These are phyloP conservation scores for Propsilocerus akamusi DNA, from an alignment of 1,140 invertebrate species.

Conservation along the genomic window DNA sequence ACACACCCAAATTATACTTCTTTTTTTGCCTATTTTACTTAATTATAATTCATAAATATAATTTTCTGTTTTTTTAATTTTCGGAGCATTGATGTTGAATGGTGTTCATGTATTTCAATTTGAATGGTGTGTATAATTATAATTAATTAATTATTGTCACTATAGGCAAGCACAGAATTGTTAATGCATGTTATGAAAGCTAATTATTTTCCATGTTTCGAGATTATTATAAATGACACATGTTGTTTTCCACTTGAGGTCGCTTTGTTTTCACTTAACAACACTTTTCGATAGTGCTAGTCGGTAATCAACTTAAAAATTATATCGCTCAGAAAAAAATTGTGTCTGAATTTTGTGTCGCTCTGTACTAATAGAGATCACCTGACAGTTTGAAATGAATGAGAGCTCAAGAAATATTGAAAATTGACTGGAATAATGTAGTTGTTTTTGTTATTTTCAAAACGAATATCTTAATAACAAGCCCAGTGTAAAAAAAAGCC, in stretches of 20 bases:
- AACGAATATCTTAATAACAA: slow-evolving; percentile 4
- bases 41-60: no score
- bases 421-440: slow-evolving; percentile 4
- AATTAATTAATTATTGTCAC: slow-evolving; percentile 4
- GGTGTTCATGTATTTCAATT: not conserved
- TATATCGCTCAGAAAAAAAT: no score
- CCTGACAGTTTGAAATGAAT: slow-evolving; percentile 4
- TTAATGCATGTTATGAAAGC: not conserved
- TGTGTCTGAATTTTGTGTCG: not conserved
- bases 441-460: slow-evolving; percentile 3
- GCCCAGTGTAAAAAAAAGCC: slow-evolving; percentile 1
- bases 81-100: not conserved
- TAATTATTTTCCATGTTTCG: not conserved
- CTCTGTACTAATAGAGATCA: not conserved
- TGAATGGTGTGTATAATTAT: not conserved
- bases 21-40: not conserved
- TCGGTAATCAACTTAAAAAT: not conserved
- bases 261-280: not conserved
- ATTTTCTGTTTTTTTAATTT: not conserved
- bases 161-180: not conserved
- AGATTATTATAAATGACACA: not conserved
- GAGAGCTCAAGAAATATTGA: slow-evolving; percentile 4
- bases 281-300: not conserved
- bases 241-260: not conserved
- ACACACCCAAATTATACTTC: slow-evolving; percentile 2